These are phyloP conservation scores for Lepeophtheirus salmonis DNA, from an alignment of 1,140 invertebrate genomes.

Conservation along the genomic window DNA sequence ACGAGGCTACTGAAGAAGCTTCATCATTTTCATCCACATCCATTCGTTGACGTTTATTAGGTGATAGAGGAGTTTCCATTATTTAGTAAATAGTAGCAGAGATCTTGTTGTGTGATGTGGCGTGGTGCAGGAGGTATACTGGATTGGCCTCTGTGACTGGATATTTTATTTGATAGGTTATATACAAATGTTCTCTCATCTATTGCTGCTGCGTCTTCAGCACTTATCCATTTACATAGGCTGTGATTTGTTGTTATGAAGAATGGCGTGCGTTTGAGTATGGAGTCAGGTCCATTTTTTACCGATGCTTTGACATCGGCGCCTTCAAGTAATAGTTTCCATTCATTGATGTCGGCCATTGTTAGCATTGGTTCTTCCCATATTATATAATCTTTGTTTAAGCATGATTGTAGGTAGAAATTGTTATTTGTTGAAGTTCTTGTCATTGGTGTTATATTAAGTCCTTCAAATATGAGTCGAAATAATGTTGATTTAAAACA, in stretches of 20 bases:
- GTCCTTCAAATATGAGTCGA: background rate
- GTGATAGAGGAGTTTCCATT: background rate
- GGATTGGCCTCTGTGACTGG: background rate
- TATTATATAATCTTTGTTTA: background rate
- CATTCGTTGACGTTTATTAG: background rate
- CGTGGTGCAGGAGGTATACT: background rate
- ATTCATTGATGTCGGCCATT: background rate
- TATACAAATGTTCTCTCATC: background rate
- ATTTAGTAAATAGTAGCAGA: background rate
- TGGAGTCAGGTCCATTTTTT: background rate
- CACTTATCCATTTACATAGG: background rate
- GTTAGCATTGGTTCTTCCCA: constrained; percentile 4
- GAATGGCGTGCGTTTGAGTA: background rate
- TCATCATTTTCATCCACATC: constrained; percentile 2
- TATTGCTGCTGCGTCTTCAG: background rate
- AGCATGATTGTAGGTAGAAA: constrained; percentile 3
- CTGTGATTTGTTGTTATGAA: constrained; percentile 6
- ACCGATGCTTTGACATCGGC: background rate
- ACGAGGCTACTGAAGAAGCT: background rate
- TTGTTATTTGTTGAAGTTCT: background rate
- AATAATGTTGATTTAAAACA: background rate
- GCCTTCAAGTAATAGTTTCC: constrained; percentile 6
- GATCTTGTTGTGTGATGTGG: background rate
- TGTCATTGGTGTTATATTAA: background rate
- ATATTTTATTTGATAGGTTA: background rate